Evolutionary conservation across 2,888 invertebrate species (phyloP), one percentile per base, ranked within the genome.

Genomic region (Agapetus fuscipes): DNA sequence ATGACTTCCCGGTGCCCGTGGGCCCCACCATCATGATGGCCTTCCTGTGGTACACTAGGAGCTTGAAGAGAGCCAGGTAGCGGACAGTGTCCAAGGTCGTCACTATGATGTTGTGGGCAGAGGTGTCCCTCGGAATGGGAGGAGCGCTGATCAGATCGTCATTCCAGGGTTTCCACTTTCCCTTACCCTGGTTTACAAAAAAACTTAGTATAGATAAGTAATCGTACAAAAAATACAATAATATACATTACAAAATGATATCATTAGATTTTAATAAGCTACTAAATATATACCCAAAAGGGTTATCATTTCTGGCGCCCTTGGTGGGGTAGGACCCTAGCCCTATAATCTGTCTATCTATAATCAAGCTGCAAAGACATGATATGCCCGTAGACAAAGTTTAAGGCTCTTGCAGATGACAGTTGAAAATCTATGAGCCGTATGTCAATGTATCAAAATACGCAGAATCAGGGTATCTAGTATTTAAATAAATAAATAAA

Each of bases 1-100:
- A 84, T 3, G 93, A 90, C 63, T 96, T 96, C 39, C 95, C 95
- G 0, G 95, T 95, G 24, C 95, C 91, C 0, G 95, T 94, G 0
- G 94, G 91, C 1, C 95, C 96, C 1, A 91, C 85, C 59, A 93
- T 76, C 72, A 95, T 78, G 30, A 86, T 69, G 0, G 87, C 77
- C 54, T 91, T 94, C 10, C 81, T 73, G 56, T 93, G 87, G 13
- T 76, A 76, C 0, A 93, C 78, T 29, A 95, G 62, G 20, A 90
- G 64, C 48, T 77, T 77, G 64, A 94, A 80, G 1, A 96, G 61
- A 0, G 82, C 80, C 10, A 81, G 75, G 56, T 87, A 87, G 25
- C 94, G 74, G 2, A 94, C 79, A 1, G 90, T 91, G 62, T 95
- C 94, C 16, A 87, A 72, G 0, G 95, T 96, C 1, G 90, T 85